Base-by-base conservation (phyloP, 2,888 invertebrate genomes). In the Chaitophorus viminalis region DNA sequence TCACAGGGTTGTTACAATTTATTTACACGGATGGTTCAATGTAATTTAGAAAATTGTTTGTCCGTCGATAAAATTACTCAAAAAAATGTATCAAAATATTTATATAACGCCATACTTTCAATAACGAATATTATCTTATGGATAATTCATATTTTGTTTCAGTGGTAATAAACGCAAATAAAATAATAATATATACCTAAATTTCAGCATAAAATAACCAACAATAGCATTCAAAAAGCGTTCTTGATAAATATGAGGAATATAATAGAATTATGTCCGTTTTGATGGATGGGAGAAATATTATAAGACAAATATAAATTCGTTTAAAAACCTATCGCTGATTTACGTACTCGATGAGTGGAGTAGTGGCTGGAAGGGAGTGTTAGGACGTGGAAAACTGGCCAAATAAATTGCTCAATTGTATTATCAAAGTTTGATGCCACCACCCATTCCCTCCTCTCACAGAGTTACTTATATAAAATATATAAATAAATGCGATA, bases 391-490 rank as follows among this genome's bases (percentile, higher is more conserved):
- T 6, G 70, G 25, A 77, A 11, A 70, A 70, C 46, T 2, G n/a
- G 31, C n/a, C 60, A 36, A 85, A 84, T 60, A 85, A 78, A 75
- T 31, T 54, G 21, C 78, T 60, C 78, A 72, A 88, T 84, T 84
- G 54, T 85, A 72, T 78, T 84, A 86, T 86, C 79, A 74, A 86
- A 79, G 78, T 86, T 86, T 86, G 54, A 79, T 39, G 21, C 11
- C 70, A 8, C 1, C 21, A 18, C 18, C 31, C 25, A 36, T 3
- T 11, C 39, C 68, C 70, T 4, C 14, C n/a, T 39, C 65, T 21
- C n/a, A 25, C 9, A 60, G 36, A 36, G 25, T 3, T 0, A n/a
- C 18, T 25, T 25, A 25, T 33, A 21, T 54, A 39, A 14, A 11
- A 14, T 29, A 60, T 11, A 65, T 65, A 77, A 77, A 84, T 39